phyloP scores from a whole-genome alignment of 2,888 invertebrate genomes.

The Caenorhabditis sulstoni region DNA sequence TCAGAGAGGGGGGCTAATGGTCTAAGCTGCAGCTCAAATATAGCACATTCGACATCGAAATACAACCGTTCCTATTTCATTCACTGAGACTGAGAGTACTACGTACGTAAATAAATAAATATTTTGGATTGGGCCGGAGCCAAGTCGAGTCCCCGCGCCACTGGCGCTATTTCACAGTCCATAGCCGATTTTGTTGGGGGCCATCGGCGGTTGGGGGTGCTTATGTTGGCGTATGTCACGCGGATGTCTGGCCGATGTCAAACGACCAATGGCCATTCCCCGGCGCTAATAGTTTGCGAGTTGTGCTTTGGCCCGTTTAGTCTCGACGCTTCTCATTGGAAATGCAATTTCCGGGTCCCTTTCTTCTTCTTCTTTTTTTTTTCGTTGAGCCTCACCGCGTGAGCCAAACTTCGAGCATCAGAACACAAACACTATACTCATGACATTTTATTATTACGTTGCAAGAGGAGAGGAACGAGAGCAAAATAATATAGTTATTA shows the following conservation, averaged over 20 bases:
- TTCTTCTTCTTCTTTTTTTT: too few relatives aligned
- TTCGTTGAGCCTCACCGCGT: too few relatives aligned
- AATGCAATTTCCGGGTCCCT: slow-evolving; percentile 12
- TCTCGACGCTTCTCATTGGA: neutral
- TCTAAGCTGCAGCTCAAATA: slow-evolving; percentile 39
- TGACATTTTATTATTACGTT: slow-evolving; percentile 13
- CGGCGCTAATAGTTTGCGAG: too few relatives aligned
- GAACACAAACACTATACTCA: slow-evolving; percentile 8
- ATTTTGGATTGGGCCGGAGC: neutral
- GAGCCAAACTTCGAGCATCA: neutral
- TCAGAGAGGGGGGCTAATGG: slow-evolving; percentile 29
- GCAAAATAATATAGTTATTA: slow-evolving; percentile 18
- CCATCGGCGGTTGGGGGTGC: too few relatives aligned
- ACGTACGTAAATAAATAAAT: slow-evolving; percentile 35
- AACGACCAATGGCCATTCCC: too few relatives aligned
- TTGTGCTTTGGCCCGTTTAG: slow-evolving; percentile 5
- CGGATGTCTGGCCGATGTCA: too few relatives aligned
- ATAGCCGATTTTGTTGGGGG: too few relatives aligned
- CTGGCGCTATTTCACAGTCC: too few relatives aligned
- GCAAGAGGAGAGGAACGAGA: neutral
- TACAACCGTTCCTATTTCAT: slow-evolving; percentile 8
- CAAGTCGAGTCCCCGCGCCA: too few relatives aligned
- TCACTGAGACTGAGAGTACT: neutral
- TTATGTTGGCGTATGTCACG: too few relatives aligned
- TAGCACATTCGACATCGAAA: neutral